phyloP scores from a whole-genome alignment of 2,113 vertebrate genomes.

The Electrona antarctica region DNA sequence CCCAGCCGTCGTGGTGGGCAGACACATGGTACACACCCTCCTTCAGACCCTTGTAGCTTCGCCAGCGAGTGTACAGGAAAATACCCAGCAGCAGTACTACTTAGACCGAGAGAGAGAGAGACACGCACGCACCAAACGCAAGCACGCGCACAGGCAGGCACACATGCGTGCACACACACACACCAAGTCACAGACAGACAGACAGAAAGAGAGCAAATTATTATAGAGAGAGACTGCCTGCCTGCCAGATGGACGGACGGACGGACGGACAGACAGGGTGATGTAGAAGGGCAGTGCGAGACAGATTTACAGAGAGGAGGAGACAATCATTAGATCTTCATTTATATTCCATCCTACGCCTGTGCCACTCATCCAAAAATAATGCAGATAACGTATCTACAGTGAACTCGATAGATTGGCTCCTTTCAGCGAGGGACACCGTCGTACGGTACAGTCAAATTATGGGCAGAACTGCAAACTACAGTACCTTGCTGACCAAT shows the following conservation, averaged over 20 bases:
- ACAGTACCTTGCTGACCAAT: slow-evolving; percentile 29
- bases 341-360: too few relatives aligned
- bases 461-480: neutral
- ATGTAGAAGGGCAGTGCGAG: neutral
- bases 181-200: neutral
- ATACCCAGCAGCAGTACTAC: slow-evolving; percentile 82
- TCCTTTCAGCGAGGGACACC: neutral
- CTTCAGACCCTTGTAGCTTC: slow-evolving; percentile 77
- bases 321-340: neutral
- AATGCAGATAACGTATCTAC: neutral
- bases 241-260: neutral
- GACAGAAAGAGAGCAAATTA: neutral
- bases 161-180: neutral
- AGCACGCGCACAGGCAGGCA: too few relatives aligned
- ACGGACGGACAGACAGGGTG: slow-evolving; percentile 2
- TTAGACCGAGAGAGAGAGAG: slow-evolving; percentile 11
- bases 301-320: neutral
- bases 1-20: slow-evolving; percentile 82
- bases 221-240: neutral
- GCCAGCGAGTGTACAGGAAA: slow-evolving; percentile 83
- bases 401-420: too few relatives aligned
- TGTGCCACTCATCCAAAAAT: too few relatives aligned
- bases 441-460: neutral
- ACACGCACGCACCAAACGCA: neutral
- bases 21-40: slow-evolving; percentile 79